Percentiles rank a stretch among this genome's conserved stretches.
These are phyloP conservation scores for Mesembrinibis cayennensis DNA, from an alignment of 2,113 vertebrate species.

Conservation along the genomic window DNA sequence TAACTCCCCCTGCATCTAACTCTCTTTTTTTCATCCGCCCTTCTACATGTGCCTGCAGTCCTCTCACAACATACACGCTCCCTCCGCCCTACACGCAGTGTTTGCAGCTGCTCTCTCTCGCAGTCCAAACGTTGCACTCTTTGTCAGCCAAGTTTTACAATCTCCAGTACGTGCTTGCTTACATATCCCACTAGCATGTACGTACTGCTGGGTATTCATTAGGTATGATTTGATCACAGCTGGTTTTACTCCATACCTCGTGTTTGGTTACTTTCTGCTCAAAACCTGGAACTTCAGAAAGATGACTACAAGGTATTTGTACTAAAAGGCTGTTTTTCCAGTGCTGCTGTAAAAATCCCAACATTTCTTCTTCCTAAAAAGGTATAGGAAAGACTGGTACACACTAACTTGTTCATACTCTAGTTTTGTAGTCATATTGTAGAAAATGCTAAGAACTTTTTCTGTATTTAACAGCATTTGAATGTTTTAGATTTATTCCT, in stretches of 20 bases:
- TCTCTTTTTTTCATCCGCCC: background rate
- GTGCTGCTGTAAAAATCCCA: background rate
- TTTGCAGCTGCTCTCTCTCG: background rate
- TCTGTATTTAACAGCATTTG: background rate
- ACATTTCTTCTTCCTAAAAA: background rate
- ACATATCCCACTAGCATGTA: background rate
- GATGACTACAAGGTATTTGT: background rate
- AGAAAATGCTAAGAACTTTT: background rate
- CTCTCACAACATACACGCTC: fast-evolving
- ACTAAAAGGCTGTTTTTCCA: background rate
- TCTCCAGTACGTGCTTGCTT: background rate
- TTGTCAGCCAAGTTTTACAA: background rate
- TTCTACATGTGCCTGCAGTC: background rate
- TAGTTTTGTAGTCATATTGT: background rate
- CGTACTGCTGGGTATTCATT: background rate
- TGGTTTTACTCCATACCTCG: background rate
- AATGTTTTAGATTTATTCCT: background rate
- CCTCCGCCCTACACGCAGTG: fast-evolving
- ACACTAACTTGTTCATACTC: background rate
- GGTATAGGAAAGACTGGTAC: background rate
- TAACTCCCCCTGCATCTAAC: background rate
- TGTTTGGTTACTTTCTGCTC: background rate
- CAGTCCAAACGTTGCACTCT: background rate
- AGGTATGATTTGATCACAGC: background rate
- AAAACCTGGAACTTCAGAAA: background rate